Conservation (phyloP, 2,888 invertebrate genomes). For the Andricus quercusramuli region DNA sequence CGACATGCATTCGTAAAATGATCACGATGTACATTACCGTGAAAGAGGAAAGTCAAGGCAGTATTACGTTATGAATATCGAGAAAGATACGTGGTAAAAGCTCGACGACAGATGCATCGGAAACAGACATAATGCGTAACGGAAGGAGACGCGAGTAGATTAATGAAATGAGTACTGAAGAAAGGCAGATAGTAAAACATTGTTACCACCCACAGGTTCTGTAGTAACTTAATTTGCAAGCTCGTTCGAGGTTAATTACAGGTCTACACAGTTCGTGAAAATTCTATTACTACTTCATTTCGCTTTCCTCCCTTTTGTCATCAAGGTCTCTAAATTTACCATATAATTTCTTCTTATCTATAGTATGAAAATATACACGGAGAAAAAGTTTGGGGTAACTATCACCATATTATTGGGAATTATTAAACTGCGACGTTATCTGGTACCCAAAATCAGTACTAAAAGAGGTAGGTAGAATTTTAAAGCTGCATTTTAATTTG, state of each 20-base stretch:
- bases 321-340: not conserved
- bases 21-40: conserved; percentile 38
- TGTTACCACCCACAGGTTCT: not conserved
- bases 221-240: conserved; percentile 71
- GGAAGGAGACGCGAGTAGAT: conserved; percentile 10
- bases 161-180: conserved; percentile 25
- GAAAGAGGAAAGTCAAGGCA: conserved; percentile 34
- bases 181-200: not conserved
- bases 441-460: too few relatives aligned
- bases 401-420: too few relatives aligned
- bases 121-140: conserved; percentile 13
- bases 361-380: not conserved
- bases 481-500: too few relatives aligned
- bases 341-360: not conserved
- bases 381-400: too few relatives aligned
- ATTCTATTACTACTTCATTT: conserved; percentile 28
- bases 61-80: conserved; percentile 34
- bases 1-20: conserved; percentile 24
- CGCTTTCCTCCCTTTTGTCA: conserved; percentile 45
- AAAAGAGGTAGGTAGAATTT: too few relatives aligned
- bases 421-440: too few relatives aligned
- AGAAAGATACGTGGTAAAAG: conserved; percentile 32
- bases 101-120: conserved; percentile 18
- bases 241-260: conserved; percentile 71
- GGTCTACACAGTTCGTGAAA: conserved; percentile 64